Percentiles rank a stretch among this genome's conserved stretches.
Conservation (phyloP, 2,113 vertebrate species). For the Megaceryle maxima region DNA sequence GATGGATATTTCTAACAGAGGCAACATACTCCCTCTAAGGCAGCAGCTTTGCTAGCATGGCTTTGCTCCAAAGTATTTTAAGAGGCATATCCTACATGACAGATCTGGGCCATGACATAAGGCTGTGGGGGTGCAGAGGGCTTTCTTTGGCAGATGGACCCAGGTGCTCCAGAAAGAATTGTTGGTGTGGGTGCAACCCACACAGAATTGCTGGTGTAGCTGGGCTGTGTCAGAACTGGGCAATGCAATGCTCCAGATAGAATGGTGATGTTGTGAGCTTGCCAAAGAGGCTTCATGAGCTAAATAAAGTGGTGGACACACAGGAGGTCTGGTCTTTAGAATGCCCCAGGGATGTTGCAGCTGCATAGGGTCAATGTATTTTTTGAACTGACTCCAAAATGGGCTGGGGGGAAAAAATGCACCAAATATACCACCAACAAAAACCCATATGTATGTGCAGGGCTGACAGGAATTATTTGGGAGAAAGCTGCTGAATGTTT, state of each 20-base stretch:
- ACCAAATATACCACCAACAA: background rate
- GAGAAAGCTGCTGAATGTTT: background rate
- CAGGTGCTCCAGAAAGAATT: background rate
- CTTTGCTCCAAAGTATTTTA: background rate
- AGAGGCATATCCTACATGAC: background rate
- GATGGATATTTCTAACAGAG: background rate
- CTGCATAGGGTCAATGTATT: background rate
- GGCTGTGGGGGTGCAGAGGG: too few species aligned
- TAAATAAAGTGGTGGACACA: background rate
- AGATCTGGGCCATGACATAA: background rate
- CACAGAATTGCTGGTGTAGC: background rate
- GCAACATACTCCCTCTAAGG: background rate
- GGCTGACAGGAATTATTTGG: background rate
- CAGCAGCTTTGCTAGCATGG: background rate
- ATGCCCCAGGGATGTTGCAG: background rate
- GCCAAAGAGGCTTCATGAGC: background rate
- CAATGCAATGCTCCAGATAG: background rate
- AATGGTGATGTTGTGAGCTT: accelerated
- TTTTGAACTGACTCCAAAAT: background rate
- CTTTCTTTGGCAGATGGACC: background rate
- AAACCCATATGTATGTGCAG: background rate
- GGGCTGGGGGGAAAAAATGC: background rate
- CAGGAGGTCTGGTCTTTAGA: background rate
- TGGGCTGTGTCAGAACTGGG: background rate
- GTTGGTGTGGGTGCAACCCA: background rate